Conservation (phyloP, 2,888 invertebrate genomes). For the Dysmachus trigonus region DNA sequence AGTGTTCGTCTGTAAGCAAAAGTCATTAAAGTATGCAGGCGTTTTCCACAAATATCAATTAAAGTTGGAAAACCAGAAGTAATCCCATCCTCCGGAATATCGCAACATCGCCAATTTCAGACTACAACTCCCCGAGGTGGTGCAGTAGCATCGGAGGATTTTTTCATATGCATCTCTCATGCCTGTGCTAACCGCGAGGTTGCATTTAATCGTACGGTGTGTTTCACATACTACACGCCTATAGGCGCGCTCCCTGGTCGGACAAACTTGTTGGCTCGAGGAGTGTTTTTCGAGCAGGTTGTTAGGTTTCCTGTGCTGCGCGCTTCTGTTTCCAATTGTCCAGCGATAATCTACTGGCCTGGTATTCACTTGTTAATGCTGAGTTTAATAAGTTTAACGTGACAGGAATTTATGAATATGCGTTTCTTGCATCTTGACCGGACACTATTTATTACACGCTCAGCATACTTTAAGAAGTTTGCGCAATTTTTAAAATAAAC, state of each 20-base stretch:
- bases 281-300: background rate
- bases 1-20: background rate
- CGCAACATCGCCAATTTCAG: background rate
- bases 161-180: conserved; percentile 2
- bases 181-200: background rate
- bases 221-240: conserved; percentile 1
- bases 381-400: conserved; percentile 42
- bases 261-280: background rate
- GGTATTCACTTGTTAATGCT: conserved; percentile 42
- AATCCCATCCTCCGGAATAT: background rate
- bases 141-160: background rate
- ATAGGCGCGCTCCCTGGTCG: background rate
- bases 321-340: conserved; percentile 47
- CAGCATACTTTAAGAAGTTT: background rate
- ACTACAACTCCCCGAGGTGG: background rate
- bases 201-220: too few relatives aligned
- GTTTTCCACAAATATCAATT: background rate
- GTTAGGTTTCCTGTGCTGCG: conserved; percentile 26
- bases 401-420: conserved; percentile 44
- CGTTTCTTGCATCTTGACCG: conserved; percentile 1
- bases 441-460: background rate
- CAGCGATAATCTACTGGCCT: conserved; percentile 45
- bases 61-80: background rate
- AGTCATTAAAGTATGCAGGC: background rate
- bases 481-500: background rate